These are phyloP conservation scores for Xiphias gladius DNA, from an alignment of 2,113 vertebrate genomes.

Conservation along the genomic window DNA sequence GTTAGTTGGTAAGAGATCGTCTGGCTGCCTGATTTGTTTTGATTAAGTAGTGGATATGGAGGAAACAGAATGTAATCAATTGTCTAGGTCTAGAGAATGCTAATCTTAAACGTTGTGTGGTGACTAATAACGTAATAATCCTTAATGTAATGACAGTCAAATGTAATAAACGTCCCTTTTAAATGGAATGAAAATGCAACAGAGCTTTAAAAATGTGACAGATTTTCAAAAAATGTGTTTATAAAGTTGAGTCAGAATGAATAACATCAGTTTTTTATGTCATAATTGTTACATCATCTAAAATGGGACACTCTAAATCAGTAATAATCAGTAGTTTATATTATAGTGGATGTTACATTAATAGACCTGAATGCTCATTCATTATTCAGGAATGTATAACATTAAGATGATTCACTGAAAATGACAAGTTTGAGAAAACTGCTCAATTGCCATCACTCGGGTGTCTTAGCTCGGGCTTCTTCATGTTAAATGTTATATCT, in stretches of 20 bases:
- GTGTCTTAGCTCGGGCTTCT: too few species aligned
- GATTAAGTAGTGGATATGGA: conserved; percentile 41
- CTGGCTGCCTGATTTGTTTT: conserved; percentile 49
- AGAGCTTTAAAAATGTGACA: not conserved
- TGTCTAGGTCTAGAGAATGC: conserved; percentile 6
- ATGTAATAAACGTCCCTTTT: not conserved
- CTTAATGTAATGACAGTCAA: not conserved
- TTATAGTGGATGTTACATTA: not conserved
- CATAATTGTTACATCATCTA: not conserved
- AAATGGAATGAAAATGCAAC: not conserved
- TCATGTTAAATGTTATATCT: too few species aligned
- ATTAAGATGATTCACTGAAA: not conserved
- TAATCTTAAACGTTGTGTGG: conserved; percentile 12
- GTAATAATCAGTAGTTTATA: not conserved
- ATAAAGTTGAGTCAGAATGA: too few species aligned
- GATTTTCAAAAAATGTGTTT: too few species aligned
- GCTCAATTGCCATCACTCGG: too few species aligned
- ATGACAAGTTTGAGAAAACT: not conserved
- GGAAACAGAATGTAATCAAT: conserved; percentile 37
- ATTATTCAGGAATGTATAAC: not conserved
- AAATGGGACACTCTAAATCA: not conserved
- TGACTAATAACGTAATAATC: not conserved
- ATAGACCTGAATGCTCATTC: not conserved
- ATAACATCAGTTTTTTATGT: not conserved
- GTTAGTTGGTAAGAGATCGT: conserved; percentile 34